Evolutionary conservation across 2,797 vertebrate genomes (phyloP), one percentile per base, ranked within the genome.

Genomic region (Masticophis lateralis): DNA sequence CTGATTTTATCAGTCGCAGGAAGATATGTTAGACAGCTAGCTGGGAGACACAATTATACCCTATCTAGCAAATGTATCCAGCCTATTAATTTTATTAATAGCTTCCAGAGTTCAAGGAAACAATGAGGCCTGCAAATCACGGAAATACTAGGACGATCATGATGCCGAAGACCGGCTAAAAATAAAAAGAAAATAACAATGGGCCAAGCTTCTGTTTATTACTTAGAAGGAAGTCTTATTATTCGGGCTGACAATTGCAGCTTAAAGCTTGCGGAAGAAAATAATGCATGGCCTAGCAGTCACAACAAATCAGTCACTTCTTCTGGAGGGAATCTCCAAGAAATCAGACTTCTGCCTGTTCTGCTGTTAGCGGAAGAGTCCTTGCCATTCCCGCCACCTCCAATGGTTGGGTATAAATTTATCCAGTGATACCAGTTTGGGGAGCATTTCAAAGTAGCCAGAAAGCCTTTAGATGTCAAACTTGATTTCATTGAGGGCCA

Each of bases 11-110:
- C 32, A 91, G 83, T 91, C 74, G 56, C 86, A 91, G 87, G 1
- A 86, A 87, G 94, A 88, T 91, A 94, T 94, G 86, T 93, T 56
- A 63, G 94, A 90, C 93, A 94, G 89, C 63, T 95, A 89, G 92
- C 90, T 95, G 53, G 83, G 86, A 94, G 88, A 47, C 79, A 86
- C 93, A 96, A 96, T 95, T 94, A 74, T 79, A 12, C 74, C 94
- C 63, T 18, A 51, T 91, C 95, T 93, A 88, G 94, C 90, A 96
- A 95, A 94, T 89, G 43, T 86, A 92, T 90, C 59, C 18, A 47
- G 88, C 92, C 89, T 95, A 37, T 95, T 96, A 95, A 92, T 87
- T 95, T 93, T 95, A 86, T 95, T 96, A 96, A 95, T 95, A 93
- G 74, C 56, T 95, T 88, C 93, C 94, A 92, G 94, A 94, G 94